phyloP scores from a whole-genome alignment of 2,797 vertebrate species.

The Acrossocheilus wenchowensis region DNA sequence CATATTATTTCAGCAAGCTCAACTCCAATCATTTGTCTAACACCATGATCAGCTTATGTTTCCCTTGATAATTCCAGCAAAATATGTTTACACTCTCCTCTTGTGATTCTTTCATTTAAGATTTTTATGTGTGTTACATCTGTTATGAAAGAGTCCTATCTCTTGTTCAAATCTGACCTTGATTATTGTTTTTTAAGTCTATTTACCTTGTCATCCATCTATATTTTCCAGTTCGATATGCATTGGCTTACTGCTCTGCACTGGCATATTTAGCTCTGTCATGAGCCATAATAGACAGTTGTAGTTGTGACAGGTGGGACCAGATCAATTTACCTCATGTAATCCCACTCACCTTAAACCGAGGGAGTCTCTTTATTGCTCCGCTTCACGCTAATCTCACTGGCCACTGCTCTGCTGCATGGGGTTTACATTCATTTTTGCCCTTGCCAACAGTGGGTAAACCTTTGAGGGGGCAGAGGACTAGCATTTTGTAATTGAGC shows the following conservation, averaged over 20 bases:
- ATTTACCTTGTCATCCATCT: not conserved
- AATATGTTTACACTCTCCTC: constrained; percentile 3
- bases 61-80: constrained; percentile 34
- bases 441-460: constrained; percentile 49
- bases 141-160: not conserved
- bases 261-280: constrained; percentile 48
- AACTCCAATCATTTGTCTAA: constrained; percentile 42
- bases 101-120: constrained; percentile 1
- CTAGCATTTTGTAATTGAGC: constrained; percentile 32
- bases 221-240: not conserved
- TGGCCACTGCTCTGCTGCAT: constrained; percentile 44
- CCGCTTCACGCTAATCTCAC: constrained; percentile 58
- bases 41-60: constrained; percentile 36
- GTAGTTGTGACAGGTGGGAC: constrained; percentile 61
- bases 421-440: constrained; percentile 43
- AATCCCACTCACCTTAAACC: constrained; percentile 66
- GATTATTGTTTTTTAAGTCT: not conserved
- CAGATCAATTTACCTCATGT: constrained; percentile 61
- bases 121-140: not conserved
- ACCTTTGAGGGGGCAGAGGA: constrained; percentile 32
- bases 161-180: not conserved
- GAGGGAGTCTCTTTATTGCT: constrained; percentile 55
- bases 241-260: constrained; percentile 8
- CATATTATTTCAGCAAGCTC: constrained; percentile 19
- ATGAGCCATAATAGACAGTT: constrained; percentile 50